Evolutionary conservation across 2,797 vertebrate genomes (phyloP).

Genomic region (Dendrocincla fuliginosa): DNA sequence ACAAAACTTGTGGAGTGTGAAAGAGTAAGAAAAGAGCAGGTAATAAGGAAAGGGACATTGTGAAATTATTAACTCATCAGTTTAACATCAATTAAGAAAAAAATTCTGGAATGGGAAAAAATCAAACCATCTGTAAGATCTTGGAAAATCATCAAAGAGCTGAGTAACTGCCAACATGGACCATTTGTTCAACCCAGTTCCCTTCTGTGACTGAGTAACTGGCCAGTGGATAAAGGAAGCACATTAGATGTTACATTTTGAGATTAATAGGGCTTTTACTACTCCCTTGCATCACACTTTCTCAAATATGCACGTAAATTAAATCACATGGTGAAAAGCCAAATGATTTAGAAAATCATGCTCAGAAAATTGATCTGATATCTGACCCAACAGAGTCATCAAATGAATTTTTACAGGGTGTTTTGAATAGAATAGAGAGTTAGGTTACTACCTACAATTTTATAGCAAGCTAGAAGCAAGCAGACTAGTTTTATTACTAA

Average conservation of each 20-base stretch:
- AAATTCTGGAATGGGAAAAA: slow-evolving; percentile 15
- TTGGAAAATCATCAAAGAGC: slow-evolving; percentile 48
- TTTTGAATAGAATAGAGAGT: neutral
- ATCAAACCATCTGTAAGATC: slow-evolving; percentile 34
- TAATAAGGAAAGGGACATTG: neutral
- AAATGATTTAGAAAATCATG: neutral
- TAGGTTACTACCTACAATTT: neutral
- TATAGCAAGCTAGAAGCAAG: neutral
- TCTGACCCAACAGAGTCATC: neutral
- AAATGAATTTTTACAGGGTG: neutral
- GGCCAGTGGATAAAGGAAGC: neutral
- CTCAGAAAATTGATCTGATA: slow-evolving; percentile 1
- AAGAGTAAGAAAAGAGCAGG: neutral
- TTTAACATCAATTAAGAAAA: neutral
- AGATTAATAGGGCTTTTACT: slow-evolving; percentile 19
- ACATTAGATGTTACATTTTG: slow-evolving; percentile 7
- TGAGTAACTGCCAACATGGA: neutral
- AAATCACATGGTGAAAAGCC: neutral
- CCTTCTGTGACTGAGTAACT: slow-evolving; percentile 23
- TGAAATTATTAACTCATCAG: neutral
- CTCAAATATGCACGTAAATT: neutral
- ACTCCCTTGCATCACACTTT: neutral
- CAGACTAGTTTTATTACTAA: neutral
- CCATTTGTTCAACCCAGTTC: slow-evolving; percentile 21
- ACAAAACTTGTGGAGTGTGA: neutral